Percentiles rank a stretch among this genome's conserved stretches.
Evolutionary conservation across 2,113 vertebrate genomes (phyloP).

Genomic region (Lamprotornis superbus): DNA sequence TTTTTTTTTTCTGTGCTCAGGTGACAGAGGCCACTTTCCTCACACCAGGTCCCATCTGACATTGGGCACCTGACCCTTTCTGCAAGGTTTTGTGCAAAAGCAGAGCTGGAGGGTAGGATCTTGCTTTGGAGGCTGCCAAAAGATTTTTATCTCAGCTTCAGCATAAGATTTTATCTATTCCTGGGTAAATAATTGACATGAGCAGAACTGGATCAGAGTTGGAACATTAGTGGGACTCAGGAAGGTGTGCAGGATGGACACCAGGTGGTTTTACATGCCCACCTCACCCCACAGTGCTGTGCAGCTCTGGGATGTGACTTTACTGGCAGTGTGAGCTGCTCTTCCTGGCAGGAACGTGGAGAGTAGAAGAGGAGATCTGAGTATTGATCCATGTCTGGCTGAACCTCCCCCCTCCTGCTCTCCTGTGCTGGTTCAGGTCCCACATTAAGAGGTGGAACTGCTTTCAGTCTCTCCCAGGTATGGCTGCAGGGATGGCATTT

Average conservation of each 20-base stretch:
- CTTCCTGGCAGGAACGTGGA: accelerated
- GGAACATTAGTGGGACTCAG: neutral
- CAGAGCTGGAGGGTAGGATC: neutral
- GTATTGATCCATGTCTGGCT: neutral
- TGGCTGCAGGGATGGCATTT: neutral
- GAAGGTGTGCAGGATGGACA: neutral
- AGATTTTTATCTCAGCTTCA: neutral
- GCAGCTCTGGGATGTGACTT: neutral
- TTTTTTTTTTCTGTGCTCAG: neutral
- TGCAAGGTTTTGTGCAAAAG: neutral
- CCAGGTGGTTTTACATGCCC: accelerated
- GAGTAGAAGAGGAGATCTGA: neutral
- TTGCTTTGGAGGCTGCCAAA: neutral
- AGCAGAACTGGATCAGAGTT: neutral
- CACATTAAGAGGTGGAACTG: neutral
- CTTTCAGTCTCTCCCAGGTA: neutral
- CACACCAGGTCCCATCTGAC: accelerated
- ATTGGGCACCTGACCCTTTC: neutral
- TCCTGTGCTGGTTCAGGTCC: neutral
- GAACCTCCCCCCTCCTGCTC: neutral
- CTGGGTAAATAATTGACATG: neutral
- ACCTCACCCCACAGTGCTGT: neutral
- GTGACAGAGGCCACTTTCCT: neutral
- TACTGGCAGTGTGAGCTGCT: neutral
- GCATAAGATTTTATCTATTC: neutral